phyloP scores from a whole-genome alignment of 2,113 vertebrate species.

The Microtus ochrogaster region DNA sequence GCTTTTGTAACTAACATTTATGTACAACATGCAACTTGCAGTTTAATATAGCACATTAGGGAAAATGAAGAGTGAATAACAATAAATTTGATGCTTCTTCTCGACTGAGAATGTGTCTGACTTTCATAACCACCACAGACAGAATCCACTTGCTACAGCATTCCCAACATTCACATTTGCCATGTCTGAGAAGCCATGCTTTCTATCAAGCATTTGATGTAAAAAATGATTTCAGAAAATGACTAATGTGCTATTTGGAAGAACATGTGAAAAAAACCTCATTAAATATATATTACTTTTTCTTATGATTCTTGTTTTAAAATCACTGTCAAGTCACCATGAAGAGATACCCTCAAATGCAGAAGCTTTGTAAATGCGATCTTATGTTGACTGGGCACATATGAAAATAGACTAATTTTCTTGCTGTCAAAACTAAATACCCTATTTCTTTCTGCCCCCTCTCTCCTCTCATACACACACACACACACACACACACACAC shows the following conservation, averaged over 20 bases:
- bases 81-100: neutral
- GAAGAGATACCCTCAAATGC: neutral
- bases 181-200: conserved; percentile 5
- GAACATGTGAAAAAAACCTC: neutral
- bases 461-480: neutral
- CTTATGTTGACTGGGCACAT: neutral
- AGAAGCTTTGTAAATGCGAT: conserved; percentile 32
- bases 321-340: neutral
- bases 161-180: neutral
- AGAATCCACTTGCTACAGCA: neutral
- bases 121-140: conserved; percentile 1
- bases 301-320: conserved; percentile 34
- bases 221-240: conserved; percentile 25
- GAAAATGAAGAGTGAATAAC: neutral
- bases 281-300: conserved; percentile 32
- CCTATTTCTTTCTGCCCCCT: neutral
- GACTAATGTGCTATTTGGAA: neutral
- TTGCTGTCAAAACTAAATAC: conserved; percentile 31
- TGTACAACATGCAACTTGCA: neutral
- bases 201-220: conserved; percentile 1
- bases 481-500: neutral
- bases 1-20: neutral
- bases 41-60: neutral
- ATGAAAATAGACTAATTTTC: conserved; percentile 3
- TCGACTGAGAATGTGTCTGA: neutral